Evolutionary conservation across 2,113 vertebrate genomes (phyloP).

Genomic region (Lophotis ruficrista): DNA sequence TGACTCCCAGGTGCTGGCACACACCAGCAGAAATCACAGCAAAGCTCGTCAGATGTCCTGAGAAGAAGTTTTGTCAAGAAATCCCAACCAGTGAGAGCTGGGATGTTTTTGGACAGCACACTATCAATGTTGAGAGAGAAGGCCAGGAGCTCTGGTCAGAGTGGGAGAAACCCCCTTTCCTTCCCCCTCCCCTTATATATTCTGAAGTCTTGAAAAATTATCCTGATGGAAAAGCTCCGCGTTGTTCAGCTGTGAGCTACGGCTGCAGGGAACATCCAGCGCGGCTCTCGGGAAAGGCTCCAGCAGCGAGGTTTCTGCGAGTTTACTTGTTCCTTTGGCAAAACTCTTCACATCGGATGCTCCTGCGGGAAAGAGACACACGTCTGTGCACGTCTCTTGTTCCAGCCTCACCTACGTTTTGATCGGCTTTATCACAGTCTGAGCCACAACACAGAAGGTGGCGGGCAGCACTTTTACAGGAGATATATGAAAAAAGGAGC

Average conservation of each 20-base stretch:
- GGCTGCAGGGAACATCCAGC: not conserved
- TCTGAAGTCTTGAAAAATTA: not conserved
- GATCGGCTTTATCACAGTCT: not conserved
- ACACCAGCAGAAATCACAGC: not conserved
- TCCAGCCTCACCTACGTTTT: not conserved
- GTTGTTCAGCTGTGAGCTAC: not conserved
- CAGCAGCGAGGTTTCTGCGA: not conserved
- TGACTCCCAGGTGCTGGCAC: not conserved
- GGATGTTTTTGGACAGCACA: not conserved
- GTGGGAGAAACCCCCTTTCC: not conserved
- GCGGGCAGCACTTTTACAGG: not conserved
- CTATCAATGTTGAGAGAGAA: not conserved
- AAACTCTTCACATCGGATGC: not conserved
- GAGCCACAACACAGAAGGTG: not conserved
- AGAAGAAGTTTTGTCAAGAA: not conserved
- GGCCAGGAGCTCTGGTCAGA: not conserved
- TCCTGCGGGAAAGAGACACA: not conserved
- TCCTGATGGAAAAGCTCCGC: not conserved
- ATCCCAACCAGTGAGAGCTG: not conserved
- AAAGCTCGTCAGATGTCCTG: not conserved
- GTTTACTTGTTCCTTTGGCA: not conserved
- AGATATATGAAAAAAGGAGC: not conserved
- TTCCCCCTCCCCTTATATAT: not conserved
- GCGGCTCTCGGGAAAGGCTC: not conserved
- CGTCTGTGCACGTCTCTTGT: rapidly evolving